Evolutionary conservation across 2,797 vertebrate species (phyloP).

Genomic region (Petrocephalus schoutedeni): DNA sequence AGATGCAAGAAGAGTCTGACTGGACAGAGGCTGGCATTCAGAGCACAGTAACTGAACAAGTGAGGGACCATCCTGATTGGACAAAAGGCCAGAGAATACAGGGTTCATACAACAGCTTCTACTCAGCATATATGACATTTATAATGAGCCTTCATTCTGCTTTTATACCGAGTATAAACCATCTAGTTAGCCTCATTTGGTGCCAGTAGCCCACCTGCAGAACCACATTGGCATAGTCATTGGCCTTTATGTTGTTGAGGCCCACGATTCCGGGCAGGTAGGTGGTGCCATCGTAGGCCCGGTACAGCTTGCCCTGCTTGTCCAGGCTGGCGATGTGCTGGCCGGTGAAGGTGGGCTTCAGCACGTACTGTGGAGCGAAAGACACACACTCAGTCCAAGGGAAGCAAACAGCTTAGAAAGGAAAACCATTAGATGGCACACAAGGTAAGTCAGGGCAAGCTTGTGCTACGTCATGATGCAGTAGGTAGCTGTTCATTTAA

Average conservation of each 20-base stretch:
- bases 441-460: background rate
- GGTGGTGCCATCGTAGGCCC: slow-evolving; percentile 91
- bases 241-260: slow-evolving; percentile 96
- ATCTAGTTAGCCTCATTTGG: background rate
- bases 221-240: slow-evolving; percentile 92
- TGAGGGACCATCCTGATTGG: background rate
- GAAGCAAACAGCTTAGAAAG: background rate
- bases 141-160: background rate
- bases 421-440: background rate
- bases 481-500: background rate
- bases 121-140: background rate
- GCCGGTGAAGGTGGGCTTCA: slow-evolving; percentile 92
- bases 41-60: background rate
- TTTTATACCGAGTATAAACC: background rate
- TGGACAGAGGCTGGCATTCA: background rate
- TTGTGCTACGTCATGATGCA: background rate
- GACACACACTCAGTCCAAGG: background rate
- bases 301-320: slow-evolving; percentile 89
- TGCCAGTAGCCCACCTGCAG: slow-evolving; percentile 71
- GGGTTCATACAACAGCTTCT: background rate
- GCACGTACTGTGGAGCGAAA: slow-evolving; percentile 74
- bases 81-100: background rate
- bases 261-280: slow-evolving; percentile 95
- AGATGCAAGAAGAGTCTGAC: background rate
- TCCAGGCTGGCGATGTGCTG: slow-evolving; percentile 85